These are phyloP conservation scores for Pteria penguin DNA, from an alignment of 2,888 invertebrate species.

Conservation along the genomic window DNA sequence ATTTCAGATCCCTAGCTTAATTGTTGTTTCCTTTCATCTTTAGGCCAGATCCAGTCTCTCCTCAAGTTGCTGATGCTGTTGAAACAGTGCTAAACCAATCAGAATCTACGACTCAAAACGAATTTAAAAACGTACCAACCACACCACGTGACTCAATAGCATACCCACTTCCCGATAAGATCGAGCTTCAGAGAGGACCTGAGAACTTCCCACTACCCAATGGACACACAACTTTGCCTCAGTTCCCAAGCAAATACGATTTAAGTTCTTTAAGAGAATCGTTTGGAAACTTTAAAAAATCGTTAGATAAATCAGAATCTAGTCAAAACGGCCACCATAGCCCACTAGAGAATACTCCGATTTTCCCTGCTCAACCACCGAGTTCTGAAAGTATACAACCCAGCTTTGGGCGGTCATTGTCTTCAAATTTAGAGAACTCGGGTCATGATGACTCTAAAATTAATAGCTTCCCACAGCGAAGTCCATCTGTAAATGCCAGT, in stretches of 20 bases:
- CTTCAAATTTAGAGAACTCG: slow-evolving; percentile 35
- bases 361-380: background rate
- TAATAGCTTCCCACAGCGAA: slow-evolving; percentile 17
- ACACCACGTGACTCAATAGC: background rate
- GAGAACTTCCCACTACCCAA: slow-evolving; percentile 15
- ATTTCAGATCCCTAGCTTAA: too few species aligned
- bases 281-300: background rate
- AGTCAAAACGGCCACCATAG: background rate
- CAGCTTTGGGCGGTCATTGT: slow-evolving; percentile 37
- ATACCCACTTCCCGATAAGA: background rate
- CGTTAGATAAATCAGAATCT: slow-evolving; percentile 7
- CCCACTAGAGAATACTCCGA: background rate
- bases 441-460: slow-evolving; percentile 11
- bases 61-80: slow-evolving; percentile 64
- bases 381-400: slow-evolving; percentile 30
- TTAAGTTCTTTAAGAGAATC: slow-evolving; percentile 9
- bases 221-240: slow-evolving; percentile 26
- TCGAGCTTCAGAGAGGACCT: background rate
- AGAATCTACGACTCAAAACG: background rate
- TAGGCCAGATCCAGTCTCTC: slow-evolving; percentile 67
- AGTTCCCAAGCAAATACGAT: background rate
- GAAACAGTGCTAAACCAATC: slow-evolving; percentile 38
- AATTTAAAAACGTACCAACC: background rate
- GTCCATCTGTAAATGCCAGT: slow-evolving; percentile 9
- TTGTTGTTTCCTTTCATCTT: slow-evolving; percentile 28